Percentiles rank a stretch among this genome's conserved stretches.
Evolutionary conservation across 1,140 invertebrate species (phyloP).

Genomic region (Drosophila rhopaloa): DNA sequence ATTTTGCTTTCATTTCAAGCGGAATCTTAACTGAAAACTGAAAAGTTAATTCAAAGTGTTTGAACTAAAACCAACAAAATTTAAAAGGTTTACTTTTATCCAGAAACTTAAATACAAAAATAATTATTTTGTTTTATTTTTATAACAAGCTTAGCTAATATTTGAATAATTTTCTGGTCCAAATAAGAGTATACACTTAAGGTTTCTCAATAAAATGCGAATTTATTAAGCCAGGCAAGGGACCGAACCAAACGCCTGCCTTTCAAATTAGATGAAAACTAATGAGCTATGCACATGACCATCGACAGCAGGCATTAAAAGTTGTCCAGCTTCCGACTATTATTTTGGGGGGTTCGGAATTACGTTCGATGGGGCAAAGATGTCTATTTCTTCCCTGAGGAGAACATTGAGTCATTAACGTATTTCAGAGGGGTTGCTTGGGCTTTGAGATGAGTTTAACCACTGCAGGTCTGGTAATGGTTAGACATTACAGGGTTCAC

Average conservation of each 20-base stretch:
- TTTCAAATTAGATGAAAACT: constrained; percentile 77
- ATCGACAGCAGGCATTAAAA: constrained; percentile 57
- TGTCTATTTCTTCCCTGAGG: constrained; percentile 3
- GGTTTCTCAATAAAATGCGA: constrained; percentile 22
- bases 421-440: not conserved
- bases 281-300: constrained; percentile 76
- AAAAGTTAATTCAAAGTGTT: too few relatives aligned
- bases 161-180: too few relatives aligned
- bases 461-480: constrained; percentile 30
- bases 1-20: too few relatives aligned
- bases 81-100: too few relatives aligned
- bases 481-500: constrained; percentile 25
- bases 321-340: constrained; percentile 30
- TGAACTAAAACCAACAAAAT: too few relatives aligned
- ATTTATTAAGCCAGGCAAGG: constrained; percentile 66
- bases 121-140: too few relatives aligned
- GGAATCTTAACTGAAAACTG: too few relatives aligned
- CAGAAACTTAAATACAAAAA: too few relatives aligned
- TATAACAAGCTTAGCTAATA: too few relatives aligned
- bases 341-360: constrained; percentile 3
- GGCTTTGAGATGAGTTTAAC: not conserved
- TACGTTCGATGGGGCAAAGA: not conserved
- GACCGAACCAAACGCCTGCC: constrained; percentile 40
- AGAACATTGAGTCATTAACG: constrained; percentile 30
- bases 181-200: too few relatives aligned